These are phyloP conservation scores for Pseudomyrmex concolor DNA, from an alignment of 1,140 invertebrate species.

Conservation along the genomic window DNA sequence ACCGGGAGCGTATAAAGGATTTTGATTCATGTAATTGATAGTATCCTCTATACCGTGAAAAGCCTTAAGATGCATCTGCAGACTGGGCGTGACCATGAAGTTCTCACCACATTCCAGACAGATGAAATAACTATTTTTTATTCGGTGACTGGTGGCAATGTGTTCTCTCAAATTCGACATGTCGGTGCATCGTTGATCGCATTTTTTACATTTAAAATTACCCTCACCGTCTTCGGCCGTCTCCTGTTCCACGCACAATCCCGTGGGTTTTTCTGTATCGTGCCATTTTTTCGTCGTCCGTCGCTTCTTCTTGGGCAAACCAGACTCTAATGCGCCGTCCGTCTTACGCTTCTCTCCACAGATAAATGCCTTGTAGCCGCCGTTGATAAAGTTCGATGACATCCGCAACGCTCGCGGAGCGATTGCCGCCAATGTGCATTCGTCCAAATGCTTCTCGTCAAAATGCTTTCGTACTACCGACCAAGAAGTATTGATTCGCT, in stretches of 20 bases:
- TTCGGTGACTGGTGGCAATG: slow-evolving; percentile 85
- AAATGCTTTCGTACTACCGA: slow-evolving; percentile 75
- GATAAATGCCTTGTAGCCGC: slow-evolving; percentile 71
- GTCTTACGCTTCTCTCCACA: slow-evolving; percentile 73
- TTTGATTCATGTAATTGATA: slow-evolving; percentile 86
- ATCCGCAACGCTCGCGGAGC: slow-evolving; percentile 69
- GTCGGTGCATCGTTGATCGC: slow-evolving; percentile 80
- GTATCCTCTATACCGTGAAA: slow-evolving; percentile 87
- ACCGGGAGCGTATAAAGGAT: slow-evolving; percentile 86
- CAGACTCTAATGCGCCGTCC: slow-evolving; percentile 22
- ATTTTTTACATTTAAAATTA: slow-evolving; percentile 85
- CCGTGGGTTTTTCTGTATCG: slow-evolving; percentile 66
- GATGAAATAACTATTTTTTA: slow-evolving; percentile 86
- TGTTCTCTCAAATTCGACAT: slow-evolving; percentile 85
- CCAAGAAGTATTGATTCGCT: slow-evolving; percentile 79
- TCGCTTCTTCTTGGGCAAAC: slow-evolving; percentile 70
- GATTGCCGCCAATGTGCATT: slow-evolving; percentile 73
- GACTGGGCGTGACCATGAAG: slow-evolving; percentile 88
- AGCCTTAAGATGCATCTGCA: slow-evolving; percentile 88
- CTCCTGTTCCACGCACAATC: slow-evolving; percentile 78
- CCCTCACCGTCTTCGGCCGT: slow-evolving; percentile 79
- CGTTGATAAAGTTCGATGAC: slow-evolving; percentile 72
- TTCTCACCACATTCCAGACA: slow-evolving; percentile 89
- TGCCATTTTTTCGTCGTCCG: slow-evolving; percentile 73
- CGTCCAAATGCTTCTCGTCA: slow-evolving; percentile 71